Evolutionary conservation across 2,113 vertebrate species (phyloP).

Genomic region (Otis tarda): DNA sequence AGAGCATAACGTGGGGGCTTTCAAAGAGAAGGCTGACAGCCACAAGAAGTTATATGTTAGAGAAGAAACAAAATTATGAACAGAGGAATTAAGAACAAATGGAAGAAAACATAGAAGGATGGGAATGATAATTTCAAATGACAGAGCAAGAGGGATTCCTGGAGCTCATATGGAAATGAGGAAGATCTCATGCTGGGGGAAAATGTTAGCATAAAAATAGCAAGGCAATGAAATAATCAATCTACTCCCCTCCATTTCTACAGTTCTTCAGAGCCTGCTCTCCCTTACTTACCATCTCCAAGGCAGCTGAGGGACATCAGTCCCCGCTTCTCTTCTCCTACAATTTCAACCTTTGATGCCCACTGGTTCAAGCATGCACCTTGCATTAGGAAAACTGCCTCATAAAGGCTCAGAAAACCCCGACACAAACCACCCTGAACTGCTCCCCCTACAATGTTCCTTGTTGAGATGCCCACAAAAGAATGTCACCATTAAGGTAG

Average conservation of each 20-base stretch:
- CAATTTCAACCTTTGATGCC: not conserved
- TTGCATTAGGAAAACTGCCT: not conserved
- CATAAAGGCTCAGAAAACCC: not conserved
- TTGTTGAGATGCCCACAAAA: not conserved
- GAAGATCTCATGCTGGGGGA: constrained; percentile 11
- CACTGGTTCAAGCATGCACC: not conserved
- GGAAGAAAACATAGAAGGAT: constrained; percentile 9
- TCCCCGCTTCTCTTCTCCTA: not conserved
- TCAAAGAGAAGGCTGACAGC: not conserved
- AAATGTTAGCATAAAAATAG: constrained; percentile 5
- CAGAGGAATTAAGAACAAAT: constrained; percentile 38
- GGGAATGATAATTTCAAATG: not conserved
- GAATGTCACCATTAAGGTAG: not conserved
- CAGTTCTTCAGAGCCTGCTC: not conserved
- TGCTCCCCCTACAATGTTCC: not conserved
- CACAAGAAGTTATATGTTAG: not conserved
- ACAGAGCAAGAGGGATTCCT: constrained; percentile 31
- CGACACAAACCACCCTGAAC: not conserved
- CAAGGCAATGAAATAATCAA: constrained; percentile 8
- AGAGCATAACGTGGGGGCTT: fast-evolving
- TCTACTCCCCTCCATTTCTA: not conserved
- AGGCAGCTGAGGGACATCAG: not conserved
- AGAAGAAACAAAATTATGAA: not conserved
- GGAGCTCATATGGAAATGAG: constrained; percentile 43
- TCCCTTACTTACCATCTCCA: not conserved